phyloP scores from a whole-genome alignment of 2,113 vertebrate genomes.

The Ptilorrhoa leucosticta region DNA sequence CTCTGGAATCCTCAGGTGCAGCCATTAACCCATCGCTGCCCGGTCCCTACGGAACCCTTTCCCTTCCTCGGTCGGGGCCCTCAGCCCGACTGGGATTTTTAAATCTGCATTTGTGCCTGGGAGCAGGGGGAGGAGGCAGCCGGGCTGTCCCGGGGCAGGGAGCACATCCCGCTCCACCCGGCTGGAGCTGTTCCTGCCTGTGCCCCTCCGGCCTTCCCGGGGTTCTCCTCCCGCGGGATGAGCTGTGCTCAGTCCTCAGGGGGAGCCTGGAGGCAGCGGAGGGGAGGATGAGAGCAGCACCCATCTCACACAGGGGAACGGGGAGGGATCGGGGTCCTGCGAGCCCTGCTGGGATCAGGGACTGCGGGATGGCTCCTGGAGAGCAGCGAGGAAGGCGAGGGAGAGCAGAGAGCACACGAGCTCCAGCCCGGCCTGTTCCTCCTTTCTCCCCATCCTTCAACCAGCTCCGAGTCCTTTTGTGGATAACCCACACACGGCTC shows the following conservation, averaged over 20 bases:
- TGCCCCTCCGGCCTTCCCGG: background rate
- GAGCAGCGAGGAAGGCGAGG: background rate
- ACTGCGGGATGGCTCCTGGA: background rate
- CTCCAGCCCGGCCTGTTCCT: background rate
- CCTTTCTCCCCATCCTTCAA: background rate
- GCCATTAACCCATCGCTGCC: background rate
- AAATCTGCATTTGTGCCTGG: background rate
- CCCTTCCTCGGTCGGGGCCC: background rate
- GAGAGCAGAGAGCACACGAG: accelerated
- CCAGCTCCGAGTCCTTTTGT: background rate
- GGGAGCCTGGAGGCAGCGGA: background rate
- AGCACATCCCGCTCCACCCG: background rate
- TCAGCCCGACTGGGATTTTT: accelerated
- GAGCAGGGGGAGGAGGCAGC: background rate
- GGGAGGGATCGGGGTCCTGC: background rate
- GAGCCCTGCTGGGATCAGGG: accelerated
- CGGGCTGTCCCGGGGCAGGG: background rate
- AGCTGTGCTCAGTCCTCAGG: background rate
- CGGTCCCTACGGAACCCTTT: accelerated
- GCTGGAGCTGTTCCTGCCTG: background rate
- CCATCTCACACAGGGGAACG: background rate
- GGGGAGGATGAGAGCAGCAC: background rate
- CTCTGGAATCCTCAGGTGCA: background rate
- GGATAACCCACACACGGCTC: background rate
- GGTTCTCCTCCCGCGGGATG: background rate